These are phyloP conservation scores for Heteromormyrus szaboi DNA, from an alignment of 2,797 vertebrate genomes.

Conservation along the genomic window DNA sequence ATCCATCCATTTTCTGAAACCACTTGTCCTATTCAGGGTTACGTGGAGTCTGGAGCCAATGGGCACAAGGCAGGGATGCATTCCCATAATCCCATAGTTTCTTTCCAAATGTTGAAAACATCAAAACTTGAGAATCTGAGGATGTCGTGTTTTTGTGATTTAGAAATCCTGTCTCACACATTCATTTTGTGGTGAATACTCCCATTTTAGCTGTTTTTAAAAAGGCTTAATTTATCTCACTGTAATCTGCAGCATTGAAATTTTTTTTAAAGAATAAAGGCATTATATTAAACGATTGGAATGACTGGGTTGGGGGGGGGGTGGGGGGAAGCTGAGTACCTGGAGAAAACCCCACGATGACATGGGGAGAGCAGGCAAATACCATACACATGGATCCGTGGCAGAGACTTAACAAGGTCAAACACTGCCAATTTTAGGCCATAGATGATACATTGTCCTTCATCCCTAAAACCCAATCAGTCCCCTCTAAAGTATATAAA, in stretches of 20 bases:
- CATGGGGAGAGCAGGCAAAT: not conserved
- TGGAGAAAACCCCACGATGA: too few relatives aligned
- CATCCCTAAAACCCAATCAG: not conserved
- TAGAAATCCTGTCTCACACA: not conserved
- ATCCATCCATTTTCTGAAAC: not conserved
- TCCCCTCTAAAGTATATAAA: conserved; percentile 47
- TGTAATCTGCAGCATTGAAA: not conserved
- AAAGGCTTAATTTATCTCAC: not conserved
- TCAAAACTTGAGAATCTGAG: not conserved
- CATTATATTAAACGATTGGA: not conserved
- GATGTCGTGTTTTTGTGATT: not conserved
- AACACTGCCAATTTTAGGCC: not conserved
- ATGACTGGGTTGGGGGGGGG: not conserved
- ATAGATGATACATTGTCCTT: conserved; percentile 11
- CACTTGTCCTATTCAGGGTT: not conserved
- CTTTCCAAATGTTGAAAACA: not conserved
- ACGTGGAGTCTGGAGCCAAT: not conserved
- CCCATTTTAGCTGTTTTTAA: not conserved
- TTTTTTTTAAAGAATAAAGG: not conserved
- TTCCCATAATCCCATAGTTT: not conserved
- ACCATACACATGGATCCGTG: not conserved
- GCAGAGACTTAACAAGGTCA: not conserved
- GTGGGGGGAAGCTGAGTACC: not conserved
- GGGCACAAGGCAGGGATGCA: not conserved
- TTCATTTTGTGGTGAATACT: not conserved